Evolutionary conservation across 2,113 vertebrate genomes (phyloP).

Genomic region (Hemicordylus capensis): DNA sequence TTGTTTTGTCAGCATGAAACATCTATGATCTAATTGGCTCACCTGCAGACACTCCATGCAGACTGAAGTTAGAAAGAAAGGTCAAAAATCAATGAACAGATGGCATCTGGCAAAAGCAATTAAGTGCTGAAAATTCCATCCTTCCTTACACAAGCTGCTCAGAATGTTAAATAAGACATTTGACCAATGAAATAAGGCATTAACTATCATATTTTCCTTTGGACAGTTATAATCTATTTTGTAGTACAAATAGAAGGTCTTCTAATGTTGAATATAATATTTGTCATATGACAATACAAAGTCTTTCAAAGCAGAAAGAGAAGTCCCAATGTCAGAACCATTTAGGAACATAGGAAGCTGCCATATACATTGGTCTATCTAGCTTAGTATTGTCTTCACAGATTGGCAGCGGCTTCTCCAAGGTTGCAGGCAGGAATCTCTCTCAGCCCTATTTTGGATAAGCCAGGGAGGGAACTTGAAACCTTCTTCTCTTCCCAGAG

Average conservation of each 20-base stretch:
- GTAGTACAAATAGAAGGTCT: conserved; percentile 30
- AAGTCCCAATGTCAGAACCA: background rate
- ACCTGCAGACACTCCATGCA: conserved; percentile 55
- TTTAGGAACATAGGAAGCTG: too few species aligned
- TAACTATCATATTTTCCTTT: conserved; percentile 28
- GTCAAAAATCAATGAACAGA: conserved; percentile 75
- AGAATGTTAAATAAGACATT: conserved; percentile 57
- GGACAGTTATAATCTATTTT: conserved; percentile 41
- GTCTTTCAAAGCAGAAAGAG: background rate
- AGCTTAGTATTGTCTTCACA: too few species aligned
- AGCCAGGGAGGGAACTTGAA: too few species aligned
- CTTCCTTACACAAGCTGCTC: conserved; percentile 51
- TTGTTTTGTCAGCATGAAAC: conserved; percentile 68
- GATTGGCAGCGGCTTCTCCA: too few species aligned
- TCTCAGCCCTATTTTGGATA: too few species aligned
- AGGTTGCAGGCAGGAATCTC: too few species aligned
- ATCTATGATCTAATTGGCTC: conserved; percentile 62
- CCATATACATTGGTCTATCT: too few species aligned
- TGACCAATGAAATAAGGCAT: conserved; percentile 49
- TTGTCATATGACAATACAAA: conserved; percentile 14
- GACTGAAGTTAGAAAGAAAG: conserved; percentile 62
- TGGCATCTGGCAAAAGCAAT: conserved; percentile 74
- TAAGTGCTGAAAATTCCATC: conserved; percentile 69
- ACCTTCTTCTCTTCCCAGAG: too few species aligned
- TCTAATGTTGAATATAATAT: conserved; percentile 42